A percentile compares a stretch with the other conserved stretches of the same genome.
Conservation (phyloP, 2,888 invertebrate genomes). For the Caenorhabditis imperialis region DNA sequence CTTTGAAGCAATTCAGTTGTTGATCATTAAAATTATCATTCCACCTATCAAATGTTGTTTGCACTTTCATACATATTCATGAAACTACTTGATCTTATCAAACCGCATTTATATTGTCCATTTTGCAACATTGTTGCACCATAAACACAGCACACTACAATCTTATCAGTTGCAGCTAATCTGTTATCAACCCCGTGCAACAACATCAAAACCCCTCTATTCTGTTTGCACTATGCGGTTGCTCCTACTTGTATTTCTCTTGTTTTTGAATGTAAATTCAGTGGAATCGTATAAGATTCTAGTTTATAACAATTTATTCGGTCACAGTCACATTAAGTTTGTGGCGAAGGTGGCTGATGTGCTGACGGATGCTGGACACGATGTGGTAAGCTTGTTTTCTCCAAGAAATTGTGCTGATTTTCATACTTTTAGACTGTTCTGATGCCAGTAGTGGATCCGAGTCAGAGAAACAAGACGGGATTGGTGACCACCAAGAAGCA, state of each 20-base stretch:
- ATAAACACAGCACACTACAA: too few relatives aligned
- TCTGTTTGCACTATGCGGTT: too few relatives aligned
- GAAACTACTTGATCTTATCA: too few relatives aligned
- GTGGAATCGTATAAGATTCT: constrained; percentile 34
- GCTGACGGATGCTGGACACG: constrained; percentile 52
- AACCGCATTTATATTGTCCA: too few relatives aligned
- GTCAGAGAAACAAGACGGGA: constrained; percentile 21
- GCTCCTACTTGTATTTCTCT: constrained; percentile 5
- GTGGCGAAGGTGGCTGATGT: constrained; percentile 46
- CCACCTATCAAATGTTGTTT: too few relatives aligned
- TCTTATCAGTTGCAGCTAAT: too few relatives aligned
- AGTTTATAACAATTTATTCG: constrained; percentile 56
- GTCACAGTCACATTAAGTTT: constrained; percentile 50
- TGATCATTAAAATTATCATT: too few relatives aligned
- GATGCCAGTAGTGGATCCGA: constrained; percentile 31
- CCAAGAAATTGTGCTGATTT: not conserved
- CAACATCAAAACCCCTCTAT: too few relatives aligned
- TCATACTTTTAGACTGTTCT: constrained; percentile 31
- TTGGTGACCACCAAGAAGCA: constrained; percentile 19
- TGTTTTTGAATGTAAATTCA: not conserved
- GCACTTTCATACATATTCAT: too few relatives aligned
- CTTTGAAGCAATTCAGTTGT: too few relatives aligned
- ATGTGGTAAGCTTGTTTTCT: constrained; percentile 51
- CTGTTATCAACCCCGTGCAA: too few relatives aligned
- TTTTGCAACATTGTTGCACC: too few relatives aligned